Evolutionary conservation across 92 coral and sea anemone species (phyloP).

Genomic region (Epizoanthus scotinus): DNA sequence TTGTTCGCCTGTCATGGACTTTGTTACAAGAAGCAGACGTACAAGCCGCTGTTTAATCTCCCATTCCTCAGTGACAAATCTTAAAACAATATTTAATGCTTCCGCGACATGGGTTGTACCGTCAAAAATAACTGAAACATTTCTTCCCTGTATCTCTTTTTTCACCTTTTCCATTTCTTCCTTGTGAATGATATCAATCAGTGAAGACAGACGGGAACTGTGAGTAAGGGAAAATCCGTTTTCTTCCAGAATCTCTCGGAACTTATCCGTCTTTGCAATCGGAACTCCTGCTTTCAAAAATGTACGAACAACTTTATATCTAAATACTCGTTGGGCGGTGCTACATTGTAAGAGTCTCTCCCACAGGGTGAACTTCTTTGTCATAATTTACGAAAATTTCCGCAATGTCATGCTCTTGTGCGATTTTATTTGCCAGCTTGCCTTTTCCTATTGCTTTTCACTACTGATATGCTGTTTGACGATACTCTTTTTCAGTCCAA

Average conservation of each 20-base stretch:
- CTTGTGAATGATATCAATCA: slow-evolving; percentile 53
- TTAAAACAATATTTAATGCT: slow-evolving; percentile 50
- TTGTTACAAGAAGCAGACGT: slow-evolving; percentile 42
- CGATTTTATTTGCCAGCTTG: slow-evolving; percentile 22
- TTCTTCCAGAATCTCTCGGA: slow-evolving; percentile 51
- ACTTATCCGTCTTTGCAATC: slow-evolving; percentile 42
- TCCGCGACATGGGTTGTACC: slow-evolving; percentile 59
- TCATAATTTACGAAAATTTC: slow-evolving; percentile 20
- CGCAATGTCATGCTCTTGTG: slow-evolving; percentile 37
- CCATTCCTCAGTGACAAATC: slow-evolving; percentile 54
- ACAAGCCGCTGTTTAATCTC: slow-evolving; percentile 46
- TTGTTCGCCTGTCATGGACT: slow-evolving; percentile 53
- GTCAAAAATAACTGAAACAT: slow-evolving; percentile 56
- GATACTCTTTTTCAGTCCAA: slow-evolving; percentile 37
- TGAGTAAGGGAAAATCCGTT: slow-evolving; percentile 46
- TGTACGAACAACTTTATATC: slow-evolving; percentile 54
- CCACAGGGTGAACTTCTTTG: slow-evolving; percentile 23
- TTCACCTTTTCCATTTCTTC: slow-evolving; percentile 55
- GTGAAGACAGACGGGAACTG: slow-evolving; percentile 45
- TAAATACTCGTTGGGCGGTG: slow-evolving; percentile 43
- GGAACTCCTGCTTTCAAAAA: slow-evolving; percentile 64
- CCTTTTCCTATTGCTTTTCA: slow-evolving; percentile 36
- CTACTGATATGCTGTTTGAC: slow-evolving; percentile 31
- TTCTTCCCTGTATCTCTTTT: slow-evolving; percentile 48
- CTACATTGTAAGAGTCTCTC: slow-evolving; percentile 38